These are phyloP conservation scores for Enhydra lutris DNA, from an alignment of 2,113 vertebrate species.

Conservation along the genomic window DNA sequence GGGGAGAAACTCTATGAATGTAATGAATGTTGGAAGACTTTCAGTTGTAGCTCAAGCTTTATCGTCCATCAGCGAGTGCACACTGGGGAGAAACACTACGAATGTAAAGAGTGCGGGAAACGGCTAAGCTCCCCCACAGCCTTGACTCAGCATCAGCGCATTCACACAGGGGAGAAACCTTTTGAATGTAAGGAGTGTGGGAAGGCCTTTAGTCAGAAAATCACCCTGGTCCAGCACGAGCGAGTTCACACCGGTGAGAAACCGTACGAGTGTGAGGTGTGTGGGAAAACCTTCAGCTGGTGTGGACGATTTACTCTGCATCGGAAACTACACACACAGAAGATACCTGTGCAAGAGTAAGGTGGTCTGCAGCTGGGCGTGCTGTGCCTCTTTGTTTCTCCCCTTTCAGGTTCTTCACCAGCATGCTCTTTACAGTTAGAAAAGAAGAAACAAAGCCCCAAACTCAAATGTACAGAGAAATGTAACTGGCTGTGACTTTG, in stretches of 20 bases:
- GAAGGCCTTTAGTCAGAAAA: constrained; percentile 26
- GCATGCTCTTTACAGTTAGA: neutral
- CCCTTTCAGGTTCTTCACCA: neutral
- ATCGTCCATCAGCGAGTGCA: neutral
- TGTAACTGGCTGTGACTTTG: neutral
- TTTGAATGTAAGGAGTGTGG: constrained; percentile 13
- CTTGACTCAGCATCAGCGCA: neutral
- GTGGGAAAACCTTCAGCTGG: constrained; percentile 11
- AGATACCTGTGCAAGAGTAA: neutral
- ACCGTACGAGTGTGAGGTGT: neutral
- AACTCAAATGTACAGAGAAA: neutral
- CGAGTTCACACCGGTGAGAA: neutral
- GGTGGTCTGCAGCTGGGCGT: neutral
- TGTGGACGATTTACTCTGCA: neutral
- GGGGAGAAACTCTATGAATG: neutral
- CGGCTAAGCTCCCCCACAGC: neutral
- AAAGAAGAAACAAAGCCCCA: neutral
- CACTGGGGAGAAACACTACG: neutral
- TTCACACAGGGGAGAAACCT: constrained; percentile 16
- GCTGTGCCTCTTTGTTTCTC: neutral
- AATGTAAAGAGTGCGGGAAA: neutral
- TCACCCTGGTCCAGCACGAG: neutral
- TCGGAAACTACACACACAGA: neutral
- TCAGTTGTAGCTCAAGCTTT: neutral
- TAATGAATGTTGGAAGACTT: neutral